Conservation (phyloP, 1,140 invertebrate genomes). For the Oryzaephilus surinamensis region DNA sequence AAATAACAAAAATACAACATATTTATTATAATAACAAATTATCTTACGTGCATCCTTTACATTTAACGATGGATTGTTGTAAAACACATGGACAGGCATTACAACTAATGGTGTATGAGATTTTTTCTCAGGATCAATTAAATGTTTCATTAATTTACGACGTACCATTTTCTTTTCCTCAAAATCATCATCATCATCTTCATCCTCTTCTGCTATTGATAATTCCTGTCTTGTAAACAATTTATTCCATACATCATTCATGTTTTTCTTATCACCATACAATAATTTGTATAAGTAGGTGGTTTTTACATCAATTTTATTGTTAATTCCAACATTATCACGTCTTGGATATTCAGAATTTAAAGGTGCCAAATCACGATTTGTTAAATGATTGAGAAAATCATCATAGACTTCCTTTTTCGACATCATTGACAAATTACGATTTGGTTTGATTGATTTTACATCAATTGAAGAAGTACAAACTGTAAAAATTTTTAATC, state of each 20-base stretch:
- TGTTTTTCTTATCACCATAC: background rate
- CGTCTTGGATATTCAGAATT: conserved; percentile 30
- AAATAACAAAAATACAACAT: too few relatives aligned
- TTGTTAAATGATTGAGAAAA: conserved; percentile 29
- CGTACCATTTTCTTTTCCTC: conserved; percentile 1
- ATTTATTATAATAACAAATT: too few relatives aligned
- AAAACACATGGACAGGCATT: conserved; percentile 14
- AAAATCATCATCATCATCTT: background rate
- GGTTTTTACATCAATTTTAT: background rate
- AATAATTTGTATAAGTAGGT: conserved; percentile 2
- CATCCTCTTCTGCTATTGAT: background rate
- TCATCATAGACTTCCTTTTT: too few relatives aligned
- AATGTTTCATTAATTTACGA: conserved; percentile 2
- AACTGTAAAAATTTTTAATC: too few relatives aligned
- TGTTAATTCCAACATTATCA: conserved; percentile 15
- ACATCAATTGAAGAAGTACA: too few relatives aligned
- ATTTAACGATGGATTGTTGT: conserved; percentile 2
- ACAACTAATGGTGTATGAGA: conserved; percentile 11
- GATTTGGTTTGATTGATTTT: too few relatives aligned
- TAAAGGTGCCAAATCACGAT: conserved; percentile 28
- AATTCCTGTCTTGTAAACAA: background rate
- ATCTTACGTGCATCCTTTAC: background rate
- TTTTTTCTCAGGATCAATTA: conserved; percentile 8
- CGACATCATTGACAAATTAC: too few relatives aligned
- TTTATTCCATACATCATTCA: too few relatives aligned